Evolutionary conservation across 2,888 invertebrate species (phyloP), one percentile per base, ranked within the genome.

Genomic region (Ochropleura leucogaster): DNA sequence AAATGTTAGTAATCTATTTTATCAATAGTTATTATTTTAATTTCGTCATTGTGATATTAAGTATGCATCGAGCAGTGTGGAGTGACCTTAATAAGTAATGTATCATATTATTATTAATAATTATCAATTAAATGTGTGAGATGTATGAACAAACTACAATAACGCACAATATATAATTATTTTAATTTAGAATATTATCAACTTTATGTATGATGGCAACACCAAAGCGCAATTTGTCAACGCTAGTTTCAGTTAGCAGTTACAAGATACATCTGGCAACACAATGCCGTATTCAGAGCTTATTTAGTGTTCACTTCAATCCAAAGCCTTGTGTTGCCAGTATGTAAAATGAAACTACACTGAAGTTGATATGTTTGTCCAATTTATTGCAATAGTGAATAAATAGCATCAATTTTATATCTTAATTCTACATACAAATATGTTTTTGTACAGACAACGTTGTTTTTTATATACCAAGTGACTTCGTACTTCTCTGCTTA

Each of bases 31-130:
- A 42, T 64, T 70, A 68, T 62, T 46, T 30, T 30, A 30, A 70
- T 82, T 77, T 79, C 47, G 5, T 69, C n/a, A 49, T 80, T 83
- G 69, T 83, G 83, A 83, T 81, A 83, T 73, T 47, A 42, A 57
- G 42, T 57, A 59, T n/a, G 72, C 67, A 60, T 64, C 72, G 46
- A 68, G 67, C 62, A 20, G 51, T 57, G 60, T 55, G 59, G 42
- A 30, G 72, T 40, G 62, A 72, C 30, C n/a, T 51, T 46, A 18
- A 4, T 18, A n/a, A 53, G n/a, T 42, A 20, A 46, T 76, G 51
- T 65, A 62, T n/a, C 18, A 62, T 42, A 51, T n/a, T n/a, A 62
- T 12, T 18, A 40, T 70, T 49, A 51, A 42, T 47, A 12, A 55
- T 77, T 12, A 30, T 40, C 51, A 30, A 14, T 46, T 20, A 5